phyloP scores from a whole-genome alignment of 1,140 invertebrate genomes.

The Drosophila setifemur region DNA sequence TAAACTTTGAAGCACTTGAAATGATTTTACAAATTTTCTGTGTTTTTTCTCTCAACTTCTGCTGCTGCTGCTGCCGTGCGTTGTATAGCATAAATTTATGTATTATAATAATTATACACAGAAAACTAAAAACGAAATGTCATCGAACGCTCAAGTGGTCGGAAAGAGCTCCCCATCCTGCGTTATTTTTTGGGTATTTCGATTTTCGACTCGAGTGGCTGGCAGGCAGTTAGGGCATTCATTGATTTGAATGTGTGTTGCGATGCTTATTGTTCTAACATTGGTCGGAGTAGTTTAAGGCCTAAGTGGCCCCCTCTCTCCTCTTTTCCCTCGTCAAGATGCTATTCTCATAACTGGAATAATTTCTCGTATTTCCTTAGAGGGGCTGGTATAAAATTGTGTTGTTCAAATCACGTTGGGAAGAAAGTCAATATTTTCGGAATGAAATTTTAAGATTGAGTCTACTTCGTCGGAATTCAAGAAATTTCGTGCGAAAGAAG shows the following conservation, averaged over 20 bases:
- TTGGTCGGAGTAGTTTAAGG: constrained; percentile 20
- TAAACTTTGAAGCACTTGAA: constrained; percentile 61
- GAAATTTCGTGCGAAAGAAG: not conserved
- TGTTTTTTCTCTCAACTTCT: not conserved
- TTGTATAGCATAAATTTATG: constrained; percentile 63
- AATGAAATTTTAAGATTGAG: constrained; percentile 1
- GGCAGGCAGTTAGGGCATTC: constrained; percentile 38
- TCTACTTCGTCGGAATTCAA: not conserved
- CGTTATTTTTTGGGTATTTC: not conserved
- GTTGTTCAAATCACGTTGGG: constrained; percentile 16
- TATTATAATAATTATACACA: constrained; percentile 71
- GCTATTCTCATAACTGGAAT: not conserved
- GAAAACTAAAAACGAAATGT: constrained; percentile 74
- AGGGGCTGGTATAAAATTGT: constrained; percentile 8
- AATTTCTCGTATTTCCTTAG: constrained; percentile 2
- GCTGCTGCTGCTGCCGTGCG: not conserved
- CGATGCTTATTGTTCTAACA: constrained; percentile 68
- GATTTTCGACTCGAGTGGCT: constrained; percentile 12
- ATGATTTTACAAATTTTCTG: constrained; percentile 59
- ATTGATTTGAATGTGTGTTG: constrained; percentile 62
- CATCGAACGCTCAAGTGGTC: constrained; percentile 77
- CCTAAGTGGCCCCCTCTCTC: constrained; percentile 16
- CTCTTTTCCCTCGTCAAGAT: constrained; percentile 1
- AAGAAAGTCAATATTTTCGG: constrained; percentile 16
- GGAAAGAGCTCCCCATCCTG: constrained; percentile 37